These are phyloP conservation scores for Myiotriccus ornatus DNA, from an alignment of 2,797 vertebrate genomes.

Conservation along the genomic window DNA sequence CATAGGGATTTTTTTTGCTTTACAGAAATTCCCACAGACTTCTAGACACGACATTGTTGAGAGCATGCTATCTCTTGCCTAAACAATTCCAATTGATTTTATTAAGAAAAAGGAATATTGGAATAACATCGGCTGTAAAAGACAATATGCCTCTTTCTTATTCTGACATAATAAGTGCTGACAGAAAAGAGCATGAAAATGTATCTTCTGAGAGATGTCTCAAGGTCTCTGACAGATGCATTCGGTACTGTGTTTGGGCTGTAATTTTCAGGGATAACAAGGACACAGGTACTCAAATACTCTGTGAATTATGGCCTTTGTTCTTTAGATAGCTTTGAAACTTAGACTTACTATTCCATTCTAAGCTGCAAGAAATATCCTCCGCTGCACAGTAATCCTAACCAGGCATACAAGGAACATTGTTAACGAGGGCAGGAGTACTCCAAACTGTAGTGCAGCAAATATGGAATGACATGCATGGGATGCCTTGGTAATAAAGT, in stretches of 20 bases:
- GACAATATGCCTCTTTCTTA: neutral
- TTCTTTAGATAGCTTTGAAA: neutral
- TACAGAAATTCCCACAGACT: slow-evolving; percentile 32
- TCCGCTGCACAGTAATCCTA: neutral
- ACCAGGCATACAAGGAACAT: neutral
- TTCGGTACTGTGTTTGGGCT: neutral
- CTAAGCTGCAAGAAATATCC: neutral
- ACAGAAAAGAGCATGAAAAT: neutral
- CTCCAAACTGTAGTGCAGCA: neutral
- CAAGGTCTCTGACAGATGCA: neutral
- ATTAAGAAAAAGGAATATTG: neutral
- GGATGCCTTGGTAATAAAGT: neutral
- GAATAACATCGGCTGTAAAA: neutral
- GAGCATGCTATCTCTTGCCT: neutral
- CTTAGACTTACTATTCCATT: neutral
- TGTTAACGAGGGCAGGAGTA: neutral
- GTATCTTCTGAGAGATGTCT: neutral
- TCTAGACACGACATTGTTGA: neutral
- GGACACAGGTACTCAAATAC: neutral
- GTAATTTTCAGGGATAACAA: neutral
- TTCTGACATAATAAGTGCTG: neutral
- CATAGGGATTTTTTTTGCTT: neutral
- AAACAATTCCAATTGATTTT: slow-evolving; percentile 4
- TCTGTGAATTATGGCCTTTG: neutral
- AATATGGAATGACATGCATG: rapidly evolving